Base-by-base conservation (phyloP, 2,113 vertebrate species). In the Sphyrna mokarran region DNA sequence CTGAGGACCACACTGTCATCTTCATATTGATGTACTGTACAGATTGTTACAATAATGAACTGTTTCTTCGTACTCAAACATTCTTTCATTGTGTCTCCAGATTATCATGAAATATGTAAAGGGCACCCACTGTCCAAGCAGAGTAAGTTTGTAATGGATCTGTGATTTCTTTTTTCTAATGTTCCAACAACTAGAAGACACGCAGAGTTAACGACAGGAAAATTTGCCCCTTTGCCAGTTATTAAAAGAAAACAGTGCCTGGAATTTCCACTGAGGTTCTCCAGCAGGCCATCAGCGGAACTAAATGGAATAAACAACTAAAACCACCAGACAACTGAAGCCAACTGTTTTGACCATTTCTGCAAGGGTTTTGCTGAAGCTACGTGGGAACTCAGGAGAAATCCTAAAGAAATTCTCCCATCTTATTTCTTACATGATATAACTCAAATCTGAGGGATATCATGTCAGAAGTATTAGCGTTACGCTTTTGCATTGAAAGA, bases 211-310 rank as follows among this genome's bases (percentile, higher is more conserved):
- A 63, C 5, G 33, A 68, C 89, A 93, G 61, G 33, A 68, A 93
- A 93, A 93, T 93, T 93, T 61, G 89, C 61, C n/a, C 89, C 61
- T 37, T 8, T 93, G 89, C 89, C 37, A 93, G 61, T 18, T 37
- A 66, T 93, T 93, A 93, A 93, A 93, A 93, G 89, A 37, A 93
- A 93, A 66, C 61, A 93, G 61, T 37, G 8, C 89, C 63, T 93
- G 61, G 89, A 93, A 93, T 93, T 93, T 93, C 89, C 89, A 93
- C 89, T 68, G n/a, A 93, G 89, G 61, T 93, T 93, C 89, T 93
- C 89, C 89, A 93, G 89, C 63, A 37, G 61, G 13, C 63, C 33
- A 68, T 93, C 61, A 68, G 89, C 18, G 1, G 89, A 93, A 37
- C 89, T 37, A 93, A 93, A 91, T 66, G 14, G 61, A 66, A 91